A percentile compares a stretch with the other conserved stretches of the same genome.
Evolutionary conservation across 2,113 vertebrate species (phyloP).

Genomic region (Charina bottae): DNA sequence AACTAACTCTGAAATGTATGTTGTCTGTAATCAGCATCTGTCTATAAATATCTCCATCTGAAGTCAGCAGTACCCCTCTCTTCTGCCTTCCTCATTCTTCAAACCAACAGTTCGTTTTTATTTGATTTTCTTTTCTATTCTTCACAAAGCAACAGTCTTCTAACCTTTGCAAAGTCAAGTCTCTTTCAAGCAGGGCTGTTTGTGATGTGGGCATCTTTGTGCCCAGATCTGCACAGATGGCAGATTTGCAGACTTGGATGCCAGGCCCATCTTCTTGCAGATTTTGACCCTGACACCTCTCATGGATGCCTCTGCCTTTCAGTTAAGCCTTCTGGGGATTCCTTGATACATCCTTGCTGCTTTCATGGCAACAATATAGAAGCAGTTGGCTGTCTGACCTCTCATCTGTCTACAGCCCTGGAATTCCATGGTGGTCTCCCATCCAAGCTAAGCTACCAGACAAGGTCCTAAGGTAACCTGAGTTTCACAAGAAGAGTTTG

Average conservation of each 20-base stretch:
- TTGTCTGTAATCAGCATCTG: slow-evolving; percentile 44
- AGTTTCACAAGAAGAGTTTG: too few relatives aligned
- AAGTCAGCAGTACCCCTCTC: slow-evolving; percentile 52
- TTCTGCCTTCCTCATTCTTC: slow-evolving; percentile 50
- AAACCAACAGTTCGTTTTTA: slow-evolving; percentile 35
- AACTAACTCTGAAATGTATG: slow-evolving; percentile 41
- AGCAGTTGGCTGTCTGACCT: background rate
- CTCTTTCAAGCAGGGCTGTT: too few relatives aligned
- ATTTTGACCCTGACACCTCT: background rate
- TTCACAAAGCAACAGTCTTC: too few relatives aligned
- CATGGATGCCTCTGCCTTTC: background rate
- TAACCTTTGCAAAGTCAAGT: too few relatives aligned
- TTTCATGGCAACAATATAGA: background rate
- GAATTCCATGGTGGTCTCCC: too few relatives aligned
- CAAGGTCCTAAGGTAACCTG: too few relatives aligned
- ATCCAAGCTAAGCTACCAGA: too few relatives aligned
- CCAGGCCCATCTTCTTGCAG: too few relatives aligned
- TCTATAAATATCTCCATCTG: slow-evolving; percentile 55
- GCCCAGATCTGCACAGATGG: too few relatives aligned
- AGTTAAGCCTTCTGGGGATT: background rate
- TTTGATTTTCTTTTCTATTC: too few relatives aligned
- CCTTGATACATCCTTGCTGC: background rate
- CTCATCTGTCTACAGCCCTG: background rate
- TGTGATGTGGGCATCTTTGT: too few relatives aligned
- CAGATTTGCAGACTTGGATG: too few relatives aligned